Conservation (phyloP, 1,140 invertebrate genomes). For the Bombus haemorrhoidalis region DNA sequence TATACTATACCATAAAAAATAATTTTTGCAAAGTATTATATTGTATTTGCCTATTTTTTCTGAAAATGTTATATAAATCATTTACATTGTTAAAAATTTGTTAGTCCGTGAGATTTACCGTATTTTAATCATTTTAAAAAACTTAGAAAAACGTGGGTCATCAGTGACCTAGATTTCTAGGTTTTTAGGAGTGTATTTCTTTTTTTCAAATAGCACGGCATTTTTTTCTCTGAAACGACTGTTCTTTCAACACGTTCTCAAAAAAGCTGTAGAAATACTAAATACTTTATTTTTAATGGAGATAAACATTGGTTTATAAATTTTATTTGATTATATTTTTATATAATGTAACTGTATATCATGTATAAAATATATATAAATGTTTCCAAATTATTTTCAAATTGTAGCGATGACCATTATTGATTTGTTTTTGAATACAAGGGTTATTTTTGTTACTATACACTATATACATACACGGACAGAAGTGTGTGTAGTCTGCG, state of each 20-base stretch:
- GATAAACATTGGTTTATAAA: not conserved
- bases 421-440: not conserved
- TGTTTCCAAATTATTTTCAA: not conserved
- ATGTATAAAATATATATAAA: not conserved
- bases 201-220: not conserved
- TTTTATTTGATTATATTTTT: not conserved
- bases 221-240: not conserved
- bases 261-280: not conserved
- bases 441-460: not conserved
- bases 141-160: too few relatives aligned
- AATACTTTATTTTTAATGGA: not conserved
- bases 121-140: too few relatives aligned
- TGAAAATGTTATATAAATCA: too few relatives aligned
- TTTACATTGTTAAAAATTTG: too few relatives aligned
- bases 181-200: not conserved
- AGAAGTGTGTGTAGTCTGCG: not conserved
- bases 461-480: not conserved
- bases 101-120: too few relatives aligned
- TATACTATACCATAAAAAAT: too few relatives aligned
- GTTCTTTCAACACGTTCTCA: not conserved
- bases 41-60: too few relatives aligned
- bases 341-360: not conserved
- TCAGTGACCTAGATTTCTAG: too few relatives aligned
- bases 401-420: not conserved
- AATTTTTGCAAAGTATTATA: too few relatives aligned